Evolutionary conservation across 2,888 invertebrate species (phyloP).

Genomic region (Baccha elongata): DNA sequence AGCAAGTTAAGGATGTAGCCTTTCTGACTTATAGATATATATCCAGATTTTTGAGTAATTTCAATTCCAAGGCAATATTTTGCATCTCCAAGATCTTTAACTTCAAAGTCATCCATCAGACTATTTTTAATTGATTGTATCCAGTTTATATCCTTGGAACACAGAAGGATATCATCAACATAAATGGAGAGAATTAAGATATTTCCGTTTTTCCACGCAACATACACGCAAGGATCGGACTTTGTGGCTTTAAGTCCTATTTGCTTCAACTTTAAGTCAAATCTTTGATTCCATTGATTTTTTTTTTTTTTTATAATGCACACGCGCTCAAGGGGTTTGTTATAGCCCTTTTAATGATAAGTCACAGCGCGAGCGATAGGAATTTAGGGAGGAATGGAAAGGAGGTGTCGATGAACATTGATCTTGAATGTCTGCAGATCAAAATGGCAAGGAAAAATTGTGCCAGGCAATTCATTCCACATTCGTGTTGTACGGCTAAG

Average conservation of each 20-base stretch:
- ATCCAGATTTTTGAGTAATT: slow-evolving; percentile 10
- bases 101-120: slow-evolving; percentile 26
- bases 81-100: slow-evolving; percentile 25
- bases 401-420: too few species aligned
- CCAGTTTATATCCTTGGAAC: slow-evolving; percentile 22
- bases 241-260: slow-evolving; percentile 19
- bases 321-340: too few species aligned
- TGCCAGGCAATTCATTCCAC: too few species aligned
- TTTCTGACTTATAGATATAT: slow-evolving; percentile 12
- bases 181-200: slow-evolving; percentile 7
- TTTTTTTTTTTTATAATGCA: too few species aligned
- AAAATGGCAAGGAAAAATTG: too few species aligned
- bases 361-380: too few species aligned
- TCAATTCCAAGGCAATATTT: slow-evolving; percentile 16
- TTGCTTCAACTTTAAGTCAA: slow-evolving; percentile 15
- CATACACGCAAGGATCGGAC: slow-evolving; percentile 25
- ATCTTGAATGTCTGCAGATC: too few species aligned
- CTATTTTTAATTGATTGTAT: not conserved
- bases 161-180: slow-evolving; percentile 11
- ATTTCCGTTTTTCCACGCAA: slow-evolving; percentile 15
- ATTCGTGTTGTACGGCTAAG: too few species aligned
- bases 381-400: too few species aligned
- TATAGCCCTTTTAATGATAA: too few species aligned
- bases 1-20: slow-evolving; percentile 21
- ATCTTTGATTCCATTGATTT: slow-evolving; percentile 16